phyloP scores from a whole-genome alignment of 1,140 invertebrate species.

The Stegodyphus mimosarum region DNA sequence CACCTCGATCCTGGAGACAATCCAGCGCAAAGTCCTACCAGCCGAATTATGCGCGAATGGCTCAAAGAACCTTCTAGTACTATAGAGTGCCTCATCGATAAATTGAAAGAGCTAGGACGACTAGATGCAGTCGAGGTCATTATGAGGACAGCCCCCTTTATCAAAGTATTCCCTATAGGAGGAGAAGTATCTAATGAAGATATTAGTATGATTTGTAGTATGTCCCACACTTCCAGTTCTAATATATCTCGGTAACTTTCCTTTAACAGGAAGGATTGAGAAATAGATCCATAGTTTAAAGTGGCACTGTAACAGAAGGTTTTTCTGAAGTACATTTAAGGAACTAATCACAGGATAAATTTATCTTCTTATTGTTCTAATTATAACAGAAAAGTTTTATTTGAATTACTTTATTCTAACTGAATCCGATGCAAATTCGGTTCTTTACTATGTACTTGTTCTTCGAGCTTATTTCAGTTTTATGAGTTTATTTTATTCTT shows the following conservation, averaged over 20 bases:
- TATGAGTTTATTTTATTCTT: no score
- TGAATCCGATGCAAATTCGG: no score
- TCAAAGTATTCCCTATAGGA: conserved; percentile 65
- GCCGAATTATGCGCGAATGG: conserved; percentile 71
- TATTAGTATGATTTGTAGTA: conserved; percentile 44
- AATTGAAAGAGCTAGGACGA: conserved; percentile 72
- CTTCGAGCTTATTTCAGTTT: no score
- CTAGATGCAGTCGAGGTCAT: conserved; percentile 72
- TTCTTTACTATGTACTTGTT: no score
- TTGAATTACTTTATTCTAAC: no score
- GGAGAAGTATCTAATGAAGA: conserved; percentile 52
- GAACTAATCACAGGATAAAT: no score
- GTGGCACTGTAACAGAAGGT: no score
- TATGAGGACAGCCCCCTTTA: conserved; percentile 70
- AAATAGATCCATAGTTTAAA: no score
- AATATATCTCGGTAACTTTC: conserved; percentile 41
- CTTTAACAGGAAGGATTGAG: no score
- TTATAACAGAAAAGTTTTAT: no score
- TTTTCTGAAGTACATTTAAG: no score
- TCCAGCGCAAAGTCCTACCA: conserved; percentile 69
- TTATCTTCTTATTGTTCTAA: no score
- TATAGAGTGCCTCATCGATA: conserved; percentile 69
- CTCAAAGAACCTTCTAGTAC: conserved; percentile 67
- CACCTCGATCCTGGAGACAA: conserved; percentile 69
- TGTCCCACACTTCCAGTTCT: conserved; percentile 57